phyloP scores from a whole-genome alignment of 2,888 invertebrate species.

The Calameuta filiformis region DNA sequence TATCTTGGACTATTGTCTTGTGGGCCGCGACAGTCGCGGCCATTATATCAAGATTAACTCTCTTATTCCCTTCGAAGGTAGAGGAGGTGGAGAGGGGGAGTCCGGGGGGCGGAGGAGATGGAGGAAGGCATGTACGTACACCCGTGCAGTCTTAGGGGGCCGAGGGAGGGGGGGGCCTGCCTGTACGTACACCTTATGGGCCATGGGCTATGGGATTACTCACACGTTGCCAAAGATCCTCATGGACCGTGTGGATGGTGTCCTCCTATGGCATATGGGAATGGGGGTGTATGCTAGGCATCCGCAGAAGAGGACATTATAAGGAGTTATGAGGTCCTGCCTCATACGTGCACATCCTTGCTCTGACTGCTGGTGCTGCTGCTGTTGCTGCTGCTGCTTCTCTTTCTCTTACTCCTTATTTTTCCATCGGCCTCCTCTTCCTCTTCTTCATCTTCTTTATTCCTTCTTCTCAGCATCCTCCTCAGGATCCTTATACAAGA shows the following conservation, averaged over 20 bases:
- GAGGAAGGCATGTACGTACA: constrained; percentile 13
- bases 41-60: constrained; percentile 66
- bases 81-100: constrained; percentile 28
- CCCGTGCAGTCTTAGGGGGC: not conserved
- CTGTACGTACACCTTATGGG: not conserved
- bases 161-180: too few relatives aligned
- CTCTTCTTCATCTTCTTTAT: constrained; percentile 27
- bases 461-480: constrained; percentile 32
- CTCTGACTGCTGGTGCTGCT: constrained; percentile 29
- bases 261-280: constrained; percentile 52
- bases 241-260: constrained; percentile 37
- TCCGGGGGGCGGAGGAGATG: constrained; percentile 15
- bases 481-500: constrained; percentile 60
- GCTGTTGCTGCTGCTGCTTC: not conserved
- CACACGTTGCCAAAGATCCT: not conserved
- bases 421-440: constrained; percentile 11
- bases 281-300: constrained; percentile 63
- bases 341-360: constrained; percentile 62
- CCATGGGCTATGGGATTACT: not conserved
- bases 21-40: constrained; percentile 63
- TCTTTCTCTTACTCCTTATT: constrained; percentile 12
- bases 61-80: constrained; percentile 48
- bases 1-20: constrained; percentile 65
- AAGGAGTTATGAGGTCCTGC: constrained; percentile 65
- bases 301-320: constrained; percentile 65